phyloP scores from a whole-genome alignment of 2,113 vertebrate species.

The Turdus rufiventris region DNA sequence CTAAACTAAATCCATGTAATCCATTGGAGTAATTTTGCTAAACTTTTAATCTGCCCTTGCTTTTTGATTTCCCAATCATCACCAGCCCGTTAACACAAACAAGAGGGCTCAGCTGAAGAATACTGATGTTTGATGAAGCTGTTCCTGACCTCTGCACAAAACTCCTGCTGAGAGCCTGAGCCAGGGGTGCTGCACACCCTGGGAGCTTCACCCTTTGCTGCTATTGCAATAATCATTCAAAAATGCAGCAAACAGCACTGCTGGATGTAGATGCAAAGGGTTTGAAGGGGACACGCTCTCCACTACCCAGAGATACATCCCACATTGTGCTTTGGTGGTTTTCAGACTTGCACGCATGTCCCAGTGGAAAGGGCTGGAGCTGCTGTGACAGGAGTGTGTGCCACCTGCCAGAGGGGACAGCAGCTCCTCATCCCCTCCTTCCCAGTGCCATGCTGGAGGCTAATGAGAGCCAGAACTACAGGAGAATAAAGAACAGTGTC shows the following conservation, averaged over 20 bases:
- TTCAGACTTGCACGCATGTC: rapidly evolving
- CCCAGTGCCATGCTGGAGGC: not conserved
- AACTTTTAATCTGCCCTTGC: not conserved
- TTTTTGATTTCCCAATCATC: not conserved
- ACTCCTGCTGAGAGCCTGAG: not conserved
- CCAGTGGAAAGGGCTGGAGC: not conserved
- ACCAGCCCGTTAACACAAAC: not conserved
- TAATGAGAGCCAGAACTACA: not conserved
- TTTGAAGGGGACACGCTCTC: not conserved
- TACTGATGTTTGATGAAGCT: rapidly evolving
- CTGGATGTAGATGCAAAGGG: not conserved
- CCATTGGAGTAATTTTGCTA: not conserved
- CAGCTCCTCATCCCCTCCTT: not conserved
- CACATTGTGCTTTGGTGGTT: not conserved
- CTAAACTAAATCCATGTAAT: not conserved
- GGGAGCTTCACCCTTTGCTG: not conserved
- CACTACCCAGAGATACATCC: not conserved
- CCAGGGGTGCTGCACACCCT: not conserved
- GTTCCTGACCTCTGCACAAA: not conserved
- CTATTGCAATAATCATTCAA: not conserved
- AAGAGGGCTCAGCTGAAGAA: not conserved
- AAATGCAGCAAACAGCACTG: not conserved
- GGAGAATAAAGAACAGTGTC: not conserved
- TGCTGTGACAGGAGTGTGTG: not conserved
- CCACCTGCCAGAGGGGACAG: not conserved